Conservation (phyloP, 1,140 invertebrate genomes). For the Dreissena polymorpha region DNA sequence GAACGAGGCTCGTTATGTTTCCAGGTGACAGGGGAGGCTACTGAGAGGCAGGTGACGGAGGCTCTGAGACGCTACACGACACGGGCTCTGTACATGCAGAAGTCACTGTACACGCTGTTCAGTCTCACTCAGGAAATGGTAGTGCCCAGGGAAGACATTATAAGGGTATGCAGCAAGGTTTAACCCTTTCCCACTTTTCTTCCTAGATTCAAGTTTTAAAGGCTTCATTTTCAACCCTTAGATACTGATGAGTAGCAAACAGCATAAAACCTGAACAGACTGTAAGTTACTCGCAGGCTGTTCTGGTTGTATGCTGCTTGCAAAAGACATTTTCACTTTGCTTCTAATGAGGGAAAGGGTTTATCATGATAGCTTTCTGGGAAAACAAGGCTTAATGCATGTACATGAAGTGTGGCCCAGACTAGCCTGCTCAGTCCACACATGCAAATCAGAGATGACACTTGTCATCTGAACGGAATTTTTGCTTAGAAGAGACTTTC, state of each 20-base stretch:
- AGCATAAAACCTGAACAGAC: background rate
- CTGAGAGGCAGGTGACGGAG: constrained; percentile 85
- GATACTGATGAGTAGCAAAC: background rate
- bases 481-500: too few species aligned
- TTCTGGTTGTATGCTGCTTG: too few species aligned
- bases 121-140: constrained; percentile 84
- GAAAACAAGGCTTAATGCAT: too few species aligned
- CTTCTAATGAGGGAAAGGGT: too few species aligned
- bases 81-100: constrained; percentile 86
- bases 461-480: too few species aligned
- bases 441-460: too few species aligned
- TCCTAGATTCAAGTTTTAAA: background rate
- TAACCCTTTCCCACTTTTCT: background rate
- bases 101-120: constrained; percentile 87
- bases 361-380: too few species aligned
- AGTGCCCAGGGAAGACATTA: constrained; percentile 85
- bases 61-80: constrained; percentile 84
- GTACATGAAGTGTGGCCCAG: too few species aligned
- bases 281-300: too few species aligned
- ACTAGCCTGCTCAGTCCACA: too few species aligned
- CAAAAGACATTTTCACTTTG: too few species aligned
- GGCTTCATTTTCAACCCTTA: background rate
- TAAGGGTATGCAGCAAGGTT: constrained; percentile 69
- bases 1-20: constrained; percentile 33
- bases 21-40: constrained; percentile 85